Conservation (phyloP, 2,113 vertebrate genomes). For the Paraplagusia blochii region DNA sequence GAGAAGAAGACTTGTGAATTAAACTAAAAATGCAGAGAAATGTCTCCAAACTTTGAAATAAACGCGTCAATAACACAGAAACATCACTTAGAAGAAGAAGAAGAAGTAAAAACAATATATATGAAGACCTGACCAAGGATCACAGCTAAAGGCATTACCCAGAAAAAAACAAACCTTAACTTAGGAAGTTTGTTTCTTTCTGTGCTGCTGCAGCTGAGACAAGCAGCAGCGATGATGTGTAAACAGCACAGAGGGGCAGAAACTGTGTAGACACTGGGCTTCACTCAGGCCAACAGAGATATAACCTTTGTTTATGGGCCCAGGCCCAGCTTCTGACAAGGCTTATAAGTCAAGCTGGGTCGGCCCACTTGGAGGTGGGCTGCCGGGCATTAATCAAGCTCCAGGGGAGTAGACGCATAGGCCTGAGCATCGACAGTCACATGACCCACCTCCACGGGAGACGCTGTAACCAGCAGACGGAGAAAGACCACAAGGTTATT, state of each 20-base stretch:
- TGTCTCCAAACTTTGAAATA: too few species aligned
- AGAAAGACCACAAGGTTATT: too few species aligned
- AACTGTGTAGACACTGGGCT: not conserved
- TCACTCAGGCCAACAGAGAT: slow-evolving; percentile 47
- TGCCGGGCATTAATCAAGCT: slow-evolving; percentile 63
- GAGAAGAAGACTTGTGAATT: too few species aligned
- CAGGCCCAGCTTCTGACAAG: slow-evolving; percentile 54
- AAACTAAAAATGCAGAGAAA: too few species aligned
- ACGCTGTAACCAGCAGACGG: not conserved
- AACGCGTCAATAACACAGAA: too few species aligned
- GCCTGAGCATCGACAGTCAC: slow-evolving; percentile 20
- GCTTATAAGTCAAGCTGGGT: slow-evolving; percentile 63
- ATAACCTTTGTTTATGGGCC: slow-evolving; percentile 68
- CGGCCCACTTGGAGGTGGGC: slow-evolving; percentile 46
- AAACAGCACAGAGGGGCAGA: slow-evolving; percentile 33
- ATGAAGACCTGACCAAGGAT: too few species aligned
- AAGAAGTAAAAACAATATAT: too few species aligned
- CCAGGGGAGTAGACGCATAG: slow-evolving; percentile 23
- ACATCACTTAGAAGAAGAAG: too few species aligned
- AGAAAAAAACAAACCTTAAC: not conserved
- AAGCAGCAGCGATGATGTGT: slow-evolving; percentile 9
- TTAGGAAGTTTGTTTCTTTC: not conserved
- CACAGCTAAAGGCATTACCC: too few species aligned
- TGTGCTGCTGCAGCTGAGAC: slow-evolving; percentile 7
- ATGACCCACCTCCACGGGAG: slow-evolving; percentile 25